Percentiles rank a stretch among this genome's conserved stretches.
phyloP scores from a whole-genome alignment of 2,797 vertebrate species.

The Notamacropus eugenii region DNA sequence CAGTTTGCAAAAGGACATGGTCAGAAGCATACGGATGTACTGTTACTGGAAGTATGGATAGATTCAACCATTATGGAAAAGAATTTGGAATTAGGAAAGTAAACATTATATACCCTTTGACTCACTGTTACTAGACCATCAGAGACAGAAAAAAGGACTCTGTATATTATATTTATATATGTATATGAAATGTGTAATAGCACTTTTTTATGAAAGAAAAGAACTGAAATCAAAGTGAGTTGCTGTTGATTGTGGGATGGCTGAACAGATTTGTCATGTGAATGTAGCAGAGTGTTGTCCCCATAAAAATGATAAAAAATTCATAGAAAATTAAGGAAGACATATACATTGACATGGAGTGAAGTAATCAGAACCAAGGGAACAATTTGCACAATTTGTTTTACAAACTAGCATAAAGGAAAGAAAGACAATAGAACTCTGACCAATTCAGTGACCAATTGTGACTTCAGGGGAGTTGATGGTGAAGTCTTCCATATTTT shows the following conservation, averaged over 20 bases:
- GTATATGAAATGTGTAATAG: neutral
- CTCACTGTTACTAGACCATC: neutral
- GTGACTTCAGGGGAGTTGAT: neutral
- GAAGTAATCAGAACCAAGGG: neutral
- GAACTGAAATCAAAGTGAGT: neutral
- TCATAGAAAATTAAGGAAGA: neutral
- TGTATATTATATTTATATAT: neutral
- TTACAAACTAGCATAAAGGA: neutral
- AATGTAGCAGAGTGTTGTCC: neutral
- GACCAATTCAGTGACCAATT: neutral
- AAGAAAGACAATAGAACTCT: neutral
- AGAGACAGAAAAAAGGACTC: neutral
- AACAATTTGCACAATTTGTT: neutral
- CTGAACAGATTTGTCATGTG: neutral
- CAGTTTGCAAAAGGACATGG: neutral
- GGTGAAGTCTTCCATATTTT: neutral
- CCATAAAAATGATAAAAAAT: neutral
- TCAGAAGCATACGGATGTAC: neutral
- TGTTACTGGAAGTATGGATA: neutral
- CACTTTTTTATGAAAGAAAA: neutral
- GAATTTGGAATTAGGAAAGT: neutral
- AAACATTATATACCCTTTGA: neutral
- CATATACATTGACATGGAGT: neutral
- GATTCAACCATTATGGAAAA: neutral
- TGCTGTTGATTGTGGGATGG: neutral